These are phyloP conservation scores for Agonopterix subpropinquella DNA, from an alignment of 2,888 invertebrate species.

Conservation along the genomic window DNA sequence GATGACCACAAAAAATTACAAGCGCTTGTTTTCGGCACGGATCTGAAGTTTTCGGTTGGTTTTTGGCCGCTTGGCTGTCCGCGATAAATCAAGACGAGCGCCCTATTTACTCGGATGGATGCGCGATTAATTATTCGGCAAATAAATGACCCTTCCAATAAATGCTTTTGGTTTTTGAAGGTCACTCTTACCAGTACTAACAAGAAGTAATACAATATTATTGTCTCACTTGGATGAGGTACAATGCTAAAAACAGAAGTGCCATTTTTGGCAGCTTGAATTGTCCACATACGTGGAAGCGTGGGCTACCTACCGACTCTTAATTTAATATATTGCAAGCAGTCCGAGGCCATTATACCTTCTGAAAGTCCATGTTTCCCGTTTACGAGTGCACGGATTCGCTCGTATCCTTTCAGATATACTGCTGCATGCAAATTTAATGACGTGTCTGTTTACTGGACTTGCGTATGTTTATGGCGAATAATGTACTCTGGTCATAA, in stretches of 20 bases:
- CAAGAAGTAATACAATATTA: slow-evolving; percentile 1
- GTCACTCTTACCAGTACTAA: slow-evolving; percentile 1
- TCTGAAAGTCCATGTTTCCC: slow-evolving; percentile 29
- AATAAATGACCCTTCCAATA: slow-evolving; percentile 11
- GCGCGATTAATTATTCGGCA: slow-evolving; percentile 22
- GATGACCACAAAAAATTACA: too few species aligned
- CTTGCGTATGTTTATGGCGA: not conserved
- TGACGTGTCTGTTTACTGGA: slow-evolving; percentile 6
- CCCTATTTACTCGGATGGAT: slow-evolving; percentile 4
- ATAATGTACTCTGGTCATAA: not conserved
- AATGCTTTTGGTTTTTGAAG: slow-evolving; percentile 5
- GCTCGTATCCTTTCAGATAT: slow-evolving; percentile 42
- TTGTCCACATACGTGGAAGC: not conserved
- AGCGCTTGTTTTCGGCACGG: too few species aligned
- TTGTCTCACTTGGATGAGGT: not conserved
- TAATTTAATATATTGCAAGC: slow-evolving; percentile 8
- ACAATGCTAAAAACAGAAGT: slow-evolving; percentile 1
- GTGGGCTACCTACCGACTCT: slow-evolving; percentile 2
- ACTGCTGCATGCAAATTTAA: slow-evolving; percentile 54
- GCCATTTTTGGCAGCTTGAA: slow-evolving; percentile 1
- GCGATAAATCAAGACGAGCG: too few species aligned
- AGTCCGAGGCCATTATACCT: slow-evolving; percentile 29
- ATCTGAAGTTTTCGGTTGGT: too few species aligned
- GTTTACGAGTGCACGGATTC: slow-evolving; percentile 40
- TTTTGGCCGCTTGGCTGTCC: too few species aligned